A percentile compares a stretch with the other conserved stretches of the same genome.
Evolutionary conservation across 2,797 vertebrate genomes (phyloP).

Genomic region (Psittacula derbiana): DNA sequence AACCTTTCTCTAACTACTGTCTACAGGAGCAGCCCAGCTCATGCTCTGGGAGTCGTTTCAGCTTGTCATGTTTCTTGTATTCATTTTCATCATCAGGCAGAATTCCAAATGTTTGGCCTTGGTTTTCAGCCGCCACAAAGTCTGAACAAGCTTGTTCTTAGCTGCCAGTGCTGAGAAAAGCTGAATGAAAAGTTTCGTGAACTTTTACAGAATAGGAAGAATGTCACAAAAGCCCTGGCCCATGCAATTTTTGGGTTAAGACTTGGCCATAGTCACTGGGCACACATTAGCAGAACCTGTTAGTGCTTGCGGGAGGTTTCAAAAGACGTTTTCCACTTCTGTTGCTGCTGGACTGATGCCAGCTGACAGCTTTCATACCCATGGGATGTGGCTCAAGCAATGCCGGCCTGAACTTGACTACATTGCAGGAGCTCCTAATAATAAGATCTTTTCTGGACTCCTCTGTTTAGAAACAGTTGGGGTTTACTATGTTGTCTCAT

Average conservation of each 20-base stretch:
- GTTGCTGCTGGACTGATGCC: background rate
- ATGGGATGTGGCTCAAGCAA: slow-evolving; percentile 26
- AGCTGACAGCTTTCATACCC: background rate
- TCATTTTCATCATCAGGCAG: background rate
- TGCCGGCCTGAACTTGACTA: slow-evolving; percentile 39
- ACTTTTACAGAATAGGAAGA: background rate
- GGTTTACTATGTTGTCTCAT: background rate
- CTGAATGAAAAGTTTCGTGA: background rate
- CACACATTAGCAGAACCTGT: background rate
- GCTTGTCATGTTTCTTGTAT: background rate
- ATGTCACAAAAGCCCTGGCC: background rate
- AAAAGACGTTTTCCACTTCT: slow-evolving; percentile 19
- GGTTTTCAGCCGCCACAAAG: background rate
- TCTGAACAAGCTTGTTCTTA: background rate
- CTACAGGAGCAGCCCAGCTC: background rate
- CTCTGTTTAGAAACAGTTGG: background rate
- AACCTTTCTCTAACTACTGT: background rate
- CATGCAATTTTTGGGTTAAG: background rate
- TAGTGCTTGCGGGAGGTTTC: slow-evolving; percentile 20
- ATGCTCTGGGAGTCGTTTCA: background rate
- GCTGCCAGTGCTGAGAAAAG: background rate
- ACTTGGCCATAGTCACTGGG: background rate
- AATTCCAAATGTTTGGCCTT: background rate
- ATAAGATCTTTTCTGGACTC: background rate
- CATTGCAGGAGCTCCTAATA: background rate